These are phyloP conservation scores for Leptobrachium leishanense DNA, from an alignment of 2,113 vertebrate genomes.

Conservation along the genomic window DNA sequence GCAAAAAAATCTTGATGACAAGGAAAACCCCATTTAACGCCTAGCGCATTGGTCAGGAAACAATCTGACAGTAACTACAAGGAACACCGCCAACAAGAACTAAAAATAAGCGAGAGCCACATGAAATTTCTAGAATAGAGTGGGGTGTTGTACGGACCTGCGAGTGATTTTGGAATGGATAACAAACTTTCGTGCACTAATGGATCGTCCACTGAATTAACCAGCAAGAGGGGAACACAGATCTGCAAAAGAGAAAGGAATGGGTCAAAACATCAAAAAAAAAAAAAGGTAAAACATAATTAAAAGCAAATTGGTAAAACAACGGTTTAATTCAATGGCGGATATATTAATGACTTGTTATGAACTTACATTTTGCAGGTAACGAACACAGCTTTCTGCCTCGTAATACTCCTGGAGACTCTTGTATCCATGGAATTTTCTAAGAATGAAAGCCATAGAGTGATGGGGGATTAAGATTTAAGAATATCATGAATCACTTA, in stretches of 20 bases:
- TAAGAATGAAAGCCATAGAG: constrained; percentile 49
- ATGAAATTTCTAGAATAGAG: too few species aligned
- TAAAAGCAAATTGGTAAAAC: too few species aligned
- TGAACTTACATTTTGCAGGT: constrained; percentile 87
- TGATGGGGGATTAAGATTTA: too few species aligned
- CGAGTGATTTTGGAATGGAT: constrained; percentile 91
- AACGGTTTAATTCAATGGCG: background rate
- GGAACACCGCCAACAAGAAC: too few species aligned
- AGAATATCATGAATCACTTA: too few species aligned
- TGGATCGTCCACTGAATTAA: constrained; percentile 93
- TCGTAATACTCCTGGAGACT: constrained; percentile 97
- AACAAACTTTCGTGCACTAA: constrained; percentile 91
- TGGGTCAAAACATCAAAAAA: background rate
- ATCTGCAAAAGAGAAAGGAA: constrained; percentile 68
- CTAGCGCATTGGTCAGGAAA: too few species aligned
- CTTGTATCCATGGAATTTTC: constrained; percentile 92
- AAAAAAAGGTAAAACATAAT: background rate
- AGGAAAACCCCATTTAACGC: too few species aligned
- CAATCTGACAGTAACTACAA: too few species aligned
- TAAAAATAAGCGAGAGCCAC: too few species aligned
- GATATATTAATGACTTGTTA: background rate
- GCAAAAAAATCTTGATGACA: too few species aligned
- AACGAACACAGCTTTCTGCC: constrained; percentile 93
- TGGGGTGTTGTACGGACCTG: constrained; percentile 71
- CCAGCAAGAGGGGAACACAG: constrained; percentile 88